Evolutionary conservation across 2,797 vertebrate species (phyloP), one percentile per base, ranked within the genome.

Genomic region (Anguilla pacifica): DNA sequence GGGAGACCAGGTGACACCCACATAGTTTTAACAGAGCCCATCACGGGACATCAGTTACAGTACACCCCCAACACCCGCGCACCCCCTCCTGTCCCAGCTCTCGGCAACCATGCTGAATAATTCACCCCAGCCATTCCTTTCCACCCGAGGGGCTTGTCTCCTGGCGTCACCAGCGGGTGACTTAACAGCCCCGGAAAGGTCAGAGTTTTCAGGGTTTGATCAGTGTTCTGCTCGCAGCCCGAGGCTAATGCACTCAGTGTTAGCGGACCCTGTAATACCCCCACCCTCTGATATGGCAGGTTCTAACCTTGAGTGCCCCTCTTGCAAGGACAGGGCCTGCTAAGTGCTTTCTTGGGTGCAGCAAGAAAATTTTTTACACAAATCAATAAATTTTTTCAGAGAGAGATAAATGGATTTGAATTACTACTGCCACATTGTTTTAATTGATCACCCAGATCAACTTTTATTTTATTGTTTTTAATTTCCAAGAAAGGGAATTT

Each of bases 141-240:
- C 96, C 96, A 96, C 96, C 95, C 96, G 95, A 97, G 95, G 96
- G 95, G 94, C 94, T 95, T 96, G 96, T 97, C 96, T 96, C 96
- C 96, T 96, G 95, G 96, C 92, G 96, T 96, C 96, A 97, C 95
- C 96, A 96, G 95, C 92, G 93, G 96, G 95, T 94, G 93, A 95
- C 95, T 96, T 96, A 96, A 96, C 95, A 94, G 95, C 95, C 95
- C 94, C 93, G 88, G 93, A 96, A 97, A 96, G 96, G 96, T 96
- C 96, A 96, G 91, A 88, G 28, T 89, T 93, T 95, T 92, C 91
- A 87, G 91, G 90, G 91, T 93, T 93, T 93, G 93, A 94, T 93
- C 90, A n/a, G 83, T 88, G 90, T 83, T 74, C 87, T 31, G 83
- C 93, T 91, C 72, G 72, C 86, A 74, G 86, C 81, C 49, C 88